Base-by-base conservation (phyloP, 2,888 invertebrate species). In the Campoletis raptor region DNA sequence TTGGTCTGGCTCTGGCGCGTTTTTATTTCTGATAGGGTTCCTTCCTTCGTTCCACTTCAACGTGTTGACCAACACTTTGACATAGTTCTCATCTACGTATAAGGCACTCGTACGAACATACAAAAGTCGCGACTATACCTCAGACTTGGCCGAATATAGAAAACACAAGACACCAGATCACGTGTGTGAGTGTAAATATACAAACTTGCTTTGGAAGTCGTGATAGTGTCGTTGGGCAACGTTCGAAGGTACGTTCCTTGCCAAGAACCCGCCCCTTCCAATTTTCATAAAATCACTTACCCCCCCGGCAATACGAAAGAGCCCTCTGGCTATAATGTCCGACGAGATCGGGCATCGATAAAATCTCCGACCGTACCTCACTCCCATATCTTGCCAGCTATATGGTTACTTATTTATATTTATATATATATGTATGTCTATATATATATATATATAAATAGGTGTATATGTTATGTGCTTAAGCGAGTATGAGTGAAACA, bases 341-440 rank as follows among this genome's bases (percentile, higher is more conserved):
- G 90, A 89, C 90, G 88, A 92, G 92, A 92, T 92, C 89, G 86
- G 81, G 73, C 88, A 42, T 67, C 88, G 92, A 91, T 92, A 91
- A 91, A 79, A 74, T 48, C 30, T 52, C 57, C 79, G 88, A 64
- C 88, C 90, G 90, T 90, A 89, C 91, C 85, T 91, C 90, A 90
- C 83, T 80, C 77, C 36, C 90, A 88, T 90, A 91, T 90, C 91
- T 89, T 85, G 61, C 64, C 70, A 66, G 61, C 70, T 84, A 80
- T 80, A 74, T 69, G 66, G 67, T 21, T 57, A 81, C 48, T 66
- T 66, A 30, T 77, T 37, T 77, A 45, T 36, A 48, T 30, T 36
- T 76, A 2, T 77, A 21, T 66, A 37, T 54, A 36, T 66, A 42
- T 42, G 3, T 42, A 8, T 10, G 7, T 45, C 10, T 61, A 21